phyloP scores from a whole-genome alignment of 2,113 vertebrate species.

The Cygnus buccinator region DNA sequence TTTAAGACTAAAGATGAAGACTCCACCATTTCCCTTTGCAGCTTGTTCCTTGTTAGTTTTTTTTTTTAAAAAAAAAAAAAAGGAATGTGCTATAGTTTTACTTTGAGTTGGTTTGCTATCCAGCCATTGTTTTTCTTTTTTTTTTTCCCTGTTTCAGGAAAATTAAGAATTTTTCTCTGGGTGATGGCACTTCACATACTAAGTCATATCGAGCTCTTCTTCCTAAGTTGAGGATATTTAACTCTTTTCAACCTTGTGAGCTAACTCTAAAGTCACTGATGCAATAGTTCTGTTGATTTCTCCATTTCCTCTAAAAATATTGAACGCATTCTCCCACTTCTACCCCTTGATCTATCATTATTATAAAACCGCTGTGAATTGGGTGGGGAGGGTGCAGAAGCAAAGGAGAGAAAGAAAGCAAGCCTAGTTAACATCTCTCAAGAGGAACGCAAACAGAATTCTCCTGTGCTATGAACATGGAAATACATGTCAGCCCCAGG shows the following conservation, averaged over 20 bases:
- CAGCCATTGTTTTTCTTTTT: background rate
- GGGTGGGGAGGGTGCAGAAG: background rate
- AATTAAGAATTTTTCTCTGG: background rate
- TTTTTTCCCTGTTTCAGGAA: rapidly evolving
- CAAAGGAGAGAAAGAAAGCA: background rate
- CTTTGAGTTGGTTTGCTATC: background rate
- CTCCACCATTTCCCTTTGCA: background rate
- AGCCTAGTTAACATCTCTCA: background rate
- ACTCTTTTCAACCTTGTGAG: background rate
- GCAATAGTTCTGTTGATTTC: background rate
- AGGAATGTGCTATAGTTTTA: background rate
- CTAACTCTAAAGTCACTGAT: background rate
- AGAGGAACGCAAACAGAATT: background rate
- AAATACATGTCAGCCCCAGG: background rate
- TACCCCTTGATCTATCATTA: background rate
- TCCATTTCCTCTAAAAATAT: background rate
- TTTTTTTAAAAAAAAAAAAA: background rate
- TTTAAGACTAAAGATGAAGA: background rate
- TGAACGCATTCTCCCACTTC: background rate
- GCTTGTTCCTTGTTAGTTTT: background rate
- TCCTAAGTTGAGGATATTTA: background rate
- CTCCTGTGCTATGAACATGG: background rate
- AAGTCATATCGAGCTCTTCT: background rate
- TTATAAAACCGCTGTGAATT: background rate
- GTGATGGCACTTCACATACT: background rate